phyloP scores from a whole-genome alignment of 2,797 vertebrate species.

The Enteromius treurensis region DNA sequence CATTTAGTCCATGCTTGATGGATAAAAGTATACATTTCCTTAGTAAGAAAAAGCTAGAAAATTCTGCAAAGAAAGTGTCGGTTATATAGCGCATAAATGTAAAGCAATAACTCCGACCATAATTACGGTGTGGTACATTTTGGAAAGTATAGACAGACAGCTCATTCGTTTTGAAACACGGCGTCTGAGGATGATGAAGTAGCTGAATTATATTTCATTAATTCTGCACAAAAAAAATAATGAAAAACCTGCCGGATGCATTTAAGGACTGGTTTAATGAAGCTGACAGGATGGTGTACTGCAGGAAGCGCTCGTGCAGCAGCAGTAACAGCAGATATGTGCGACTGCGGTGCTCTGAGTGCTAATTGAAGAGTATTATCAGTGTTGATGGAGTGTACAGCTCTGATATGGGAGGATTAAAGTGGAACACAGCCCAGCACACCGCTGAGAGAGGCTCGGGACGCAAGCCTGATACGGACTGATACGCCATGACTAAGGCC shows the following conservation, averaged over 20 bases:
- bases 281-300: conserved; percentile 9
- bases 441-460: conserved; percentile 39
- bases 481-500: conserved; percentile 30
- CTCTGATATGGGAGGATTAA: conserved; percentile 50
- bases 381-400: conserved; percentile 54
- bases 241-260: background rate
- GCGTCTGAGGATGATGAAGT: background rate
- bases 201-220: background rate
- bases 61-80: background rate
- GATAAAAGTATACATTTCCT: background rate
- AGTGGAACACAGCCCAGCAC: conserved; percentile 44
- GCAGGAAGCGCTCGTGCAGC: conserved; percentile 31
- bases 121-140: background rate
- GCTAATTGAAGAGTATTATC: conserved; percentile 57
- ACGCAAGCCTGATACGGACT: conserved; percentile 38
- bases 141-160: conserved; percentile 2
- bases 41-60: background rate
- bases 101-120: background rate
- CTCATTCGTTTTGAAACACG: conserved; percentile 7
- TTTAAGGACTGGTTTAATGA: conserved; percentile 35
- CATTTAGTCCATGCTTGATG: background rate
- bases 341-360: conserved; percentile 31
- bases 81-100: background rate
- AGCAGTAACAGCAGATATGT: conserved; percentile 30
- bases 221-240: background rate